A percentile compares a stretch with the other conserved stretches of the same genome.
Conservation (phyloP, 2,113 vertebrate species). For the Pagrus major region DNA sequence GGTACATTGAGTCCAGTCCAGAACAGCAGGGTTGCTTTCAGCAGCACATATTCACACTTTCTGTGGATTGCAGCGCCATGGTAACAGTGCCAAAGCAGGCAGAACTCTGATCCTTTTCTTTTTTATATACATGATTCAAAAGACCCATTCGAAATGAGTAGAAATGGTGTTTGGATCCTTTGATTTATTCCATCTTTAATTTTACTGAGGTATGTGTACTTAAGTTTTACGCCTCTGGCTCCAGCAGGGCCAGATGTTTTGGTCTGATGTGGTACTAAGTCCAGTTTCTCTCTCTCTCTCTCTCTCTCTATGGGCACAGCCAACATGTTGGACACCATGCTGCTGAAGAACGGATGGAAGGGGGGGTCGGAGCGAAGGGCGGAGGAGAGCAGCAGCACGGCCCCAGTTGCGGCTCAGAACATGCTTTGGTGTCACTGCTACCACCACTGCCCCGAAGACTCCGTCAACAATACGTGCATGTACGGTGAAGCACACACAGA, state of each 20-base stretch:
- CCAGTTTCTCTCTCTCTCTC: conserved; percentile 4
- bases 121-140: conserved; percentile 3
- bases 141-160: conserved; percentile 6
- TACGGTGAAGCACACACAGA: conserved; percentile 15
- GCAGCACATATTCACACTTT: conserved; percentile 50
- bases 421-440: conserved; percentile 93
- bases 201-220: conserved; percentile 24
- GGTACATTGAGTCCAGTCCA: conserved; percentile 62
- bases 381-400: conserved; percentile 85
- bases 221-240: conserved; percentile 31
- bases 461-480: conserved; percentile 93
- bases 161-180: conserved; percentile 30
- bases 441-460: conserved; percentile 94
- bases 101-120: conserved; percentile 1
- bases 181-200: conserved; percentile 43
- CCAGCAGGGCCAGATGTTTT: conserved; percentile 19
- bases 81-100: conserved; percentile 34
- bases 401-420: conserved; percentile 83
- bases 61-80: conserved; percentile 50
- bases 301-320: conserved; percentile 69
- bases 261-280: neutral
- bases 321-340: conserved; percentile 88
- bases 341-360: conserved; percentile 91
- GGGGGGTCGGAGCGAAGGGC: conserved; percentile 82
- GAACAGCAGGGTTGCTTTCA: conserved; percentile 62